Base-by-base conservation (phyloP, 2,113 vertebrate species). In the Muntiacus muntjak region DNA sequence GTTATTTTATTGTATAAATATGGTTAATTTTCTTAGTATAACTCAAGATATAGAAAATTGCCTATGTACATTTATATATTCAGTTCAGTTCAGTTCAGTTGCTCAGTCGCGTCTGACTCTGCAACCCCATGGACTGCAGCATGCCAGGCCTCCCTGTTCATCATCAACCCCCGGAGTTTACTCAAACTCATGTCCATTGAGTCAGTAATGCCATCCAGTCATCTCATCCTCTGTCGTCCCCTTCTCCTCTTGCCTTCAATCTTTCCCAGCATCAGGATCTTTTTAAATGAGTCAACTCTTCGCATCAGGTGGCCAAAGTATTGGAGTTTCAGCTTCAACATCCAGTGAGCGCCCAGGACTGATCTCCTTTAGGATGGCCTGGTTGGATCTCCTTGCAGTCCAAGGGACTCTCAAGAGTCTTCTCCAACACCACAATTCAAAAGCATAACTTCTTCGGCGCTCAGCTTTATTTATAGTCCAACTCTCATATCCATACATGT, bases 61-160 rank as follows among this genome's bases (percentile, higher is more conserved):
- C 16, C 26, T 58, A 30, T 85, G 16, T 8, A 88, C 6, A 78
- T 88, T 57, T 81, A 40, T 87, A 57, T 57, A 16, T 71, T 71
- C 67, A 40, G 67, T 23, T 71, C n/a, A 23, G 64, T 19, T 67
- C 16, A 67, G n/a, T 71, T 71, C n/a, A 71, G n/a, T 23, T 0
- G 0, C n/a, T 23, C 5, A 40, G 19, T 71, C 1, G 0, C 12
- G 2, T 71, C 67, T 1, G 0, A 40, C 5, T 71, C n/a, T 40
- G 10, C 5, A 12, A 23, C n/a, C 67, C 10, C n/a, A 23, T 40
- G 67, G 19, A 71, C 19, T 12, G 5, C n/a, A 71, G 67, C 19
- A 23, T 13, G 10, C n/a, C n/a, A 40, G n/a, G 67, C 10, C 19
- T 71, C 19, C n/a, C n/a, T 40, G 36, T 12, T 5, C n/a, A 40